Evolutionary conservation across 1,140 invertebrate genomes (phyloP), one percentile per base, ranked within the genome.

Genomic region (Anoplolepis gracilipes): DNA sequence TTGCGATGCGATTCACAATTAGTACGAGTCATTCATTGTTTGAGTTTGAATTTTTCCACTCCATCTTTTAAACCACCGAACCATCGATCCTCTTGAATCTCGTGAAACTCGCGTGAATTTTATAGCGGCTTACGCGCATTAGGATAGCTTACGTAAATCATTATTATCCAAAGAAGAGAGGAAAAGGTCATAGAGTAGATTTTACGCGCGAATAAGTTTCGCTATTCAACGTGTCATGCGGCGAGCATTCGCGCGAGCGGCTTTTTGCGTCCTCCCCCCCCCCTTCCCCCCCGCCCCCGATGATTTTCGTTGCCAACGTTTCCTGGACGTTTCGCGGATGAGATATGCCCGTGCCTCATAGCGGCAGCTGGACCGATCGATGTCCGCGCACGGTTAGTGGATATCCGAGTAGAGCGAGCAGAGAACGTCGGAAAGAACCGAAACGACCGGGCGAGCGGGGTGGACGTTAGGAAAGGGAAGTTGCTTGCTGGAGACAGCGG

Each of bases 401-500:
- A 93, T 90, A 94, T 90, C 88, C 91, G 87, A 72, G 85, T 73
- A 67, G 87, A 79, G 28, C 53, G 78, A 81, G 65, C 53, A 81
- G 78, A 82, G 76, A 79, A 85, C 87, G 90, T 89, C 84, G 85
- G 82, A 90, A 89, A 91, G 87, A 85, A 91, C 57, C 86, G 81
- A 90, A 90, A 88, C 82, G 76, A 59, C 53, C 69, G 84, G 85
- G 78, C 19, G 85, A 65, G 91, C 89, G 92, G 91, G 84, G 90
- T 90, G 92, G 91, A 93, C 90, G 90, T 91, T 93, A 77, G 92
- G 92, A 92, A 88, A 94, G 94, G 93, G 91, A 94, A 95, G 94
- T 95, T 94, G 94, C 93, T 95, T 95, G 94, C 93, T 95, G 93
- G 94, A 95, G 94, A 95, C 94, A 95, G 96, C 95, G 95, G 95